Base-by-base conservation (phyloP, 1,140 invertebrate species). In the Planococcus citri region DNA sequence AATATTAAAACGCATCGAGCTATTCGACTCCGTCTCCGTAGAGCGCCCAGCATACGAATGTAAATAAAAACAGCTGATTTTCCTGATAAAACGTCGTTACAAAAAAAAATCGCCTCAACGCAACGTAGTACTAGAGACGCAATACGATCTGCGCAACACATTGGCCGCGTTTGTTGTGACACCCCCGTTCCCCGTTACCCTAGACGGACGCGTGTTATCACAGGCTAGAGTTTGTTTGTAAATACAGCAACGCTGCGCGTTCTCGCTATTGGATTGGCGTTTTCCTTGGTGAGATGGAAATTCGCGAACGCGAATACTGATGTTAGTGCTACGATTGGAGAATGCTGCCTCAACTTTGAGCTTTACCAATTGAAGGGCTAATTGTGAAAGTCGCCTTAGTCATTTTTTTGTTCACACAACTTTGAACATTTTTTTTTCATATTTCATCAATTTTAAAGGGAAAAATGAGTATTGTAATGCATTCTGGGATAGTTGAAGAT, bases 41-140 rank as follows among this genome's bases (percentile, higher is more conserved):
- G 41, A 51, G 41, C 41, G 41, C 41, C 41, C 41, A 51, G 41
- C 17, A 9, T 12, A 33, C 41, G 41, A 51, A 51, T 51, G 41
- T 51, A 51, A 51, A 51, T 51, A 51, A 51, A 51, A 51, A 51
- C 41, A 51, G 41, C 41, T 51, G 41, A 51, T 51, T 51, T n/a
- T 33, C n/a, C 12, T 51, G 41, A 51, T 51, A 51, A 51, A 51
- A n/a, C 41, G 41, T 14, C 10, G 29, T 12, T 3, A 33, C 4
- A 33, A 33, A 33, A 51, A 51, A 51, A 51, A 14, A 4, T 51
- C 41, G 17, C n/a, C n/a, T n/a, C n/a, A n/a, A n/a, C n/a, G n/a
- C n/a, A n/a, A n/a, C n/a, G n/a, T n/a, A n/a, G n/a, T n/a, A n/a
- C 6, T 51, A 17, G 41, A 51, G 17, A 51, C 41, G 41, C 41